Evolutionary conservation across 2,888 invertebrate species (phyloP).

Genomic region (Sthenelais limicola): DNA sequence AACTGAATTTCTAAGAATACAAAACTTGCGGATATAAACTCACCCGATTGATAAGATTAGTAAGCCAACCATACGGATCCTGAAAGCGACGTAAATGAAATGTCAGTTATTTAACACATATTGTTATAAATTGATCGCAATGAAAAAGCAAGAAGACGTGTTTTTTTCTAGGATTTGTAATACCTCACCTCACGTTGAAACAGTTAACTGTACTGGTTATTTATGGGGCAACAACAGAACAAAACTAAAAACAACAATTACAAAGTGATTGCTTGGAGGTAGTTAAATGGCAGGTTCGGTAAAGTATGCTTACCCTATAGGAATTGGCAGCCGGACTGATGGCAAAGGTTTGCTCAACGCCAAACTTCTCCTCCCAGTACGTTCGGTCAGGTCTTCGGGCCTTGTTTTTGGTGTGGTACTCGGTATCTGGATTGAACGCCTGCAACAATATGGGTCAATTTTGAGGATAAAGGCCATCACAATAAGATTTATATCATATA

Average conservation of each 20-base stretch:
- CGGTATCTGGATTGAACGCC: conserved; percentile 73
- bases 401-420: conserved; percentile 73
- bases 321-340: conserved; percentile 50
- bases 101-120: background rate
- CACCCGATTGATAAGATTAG: conserved; percentile 73
- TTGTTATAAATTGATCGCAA: too few relatives aligned
- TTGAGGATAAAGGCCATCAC: background rate
- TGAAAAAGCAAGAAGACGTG: too few relatives aligned
- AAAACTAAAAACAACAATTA: too few relatives aligned
- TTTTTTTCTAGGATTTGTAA: too few relatives aligned
- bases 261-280: too few relatives aligned
- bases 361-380: conserved; percentile 70
- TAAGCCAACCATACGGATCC: conserved; percentile 73
- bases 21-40: conserved; percentile 44
- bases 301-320: conserved; percentile 18
- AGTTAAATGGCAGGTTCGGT: too few relatives aligned
- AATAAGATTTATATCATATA: too few relatives aligned
- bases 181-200: too few relatives aligned
- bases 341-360: conserved; percentile 61
- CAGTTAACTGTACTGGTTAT: too few relatives aligned
- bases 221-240: too few relatives aligned
- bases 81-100: conserved; percentile 23
- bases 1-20: too few relatives aligned
- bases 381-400: conserved; percentile 58
- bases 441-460: conserved; percentile 48